phyloP scores from a whole-genome alignment of 37 sponge, comb jelly and placozoan genomes.

The Cliona cf. orientalis region DNA sequence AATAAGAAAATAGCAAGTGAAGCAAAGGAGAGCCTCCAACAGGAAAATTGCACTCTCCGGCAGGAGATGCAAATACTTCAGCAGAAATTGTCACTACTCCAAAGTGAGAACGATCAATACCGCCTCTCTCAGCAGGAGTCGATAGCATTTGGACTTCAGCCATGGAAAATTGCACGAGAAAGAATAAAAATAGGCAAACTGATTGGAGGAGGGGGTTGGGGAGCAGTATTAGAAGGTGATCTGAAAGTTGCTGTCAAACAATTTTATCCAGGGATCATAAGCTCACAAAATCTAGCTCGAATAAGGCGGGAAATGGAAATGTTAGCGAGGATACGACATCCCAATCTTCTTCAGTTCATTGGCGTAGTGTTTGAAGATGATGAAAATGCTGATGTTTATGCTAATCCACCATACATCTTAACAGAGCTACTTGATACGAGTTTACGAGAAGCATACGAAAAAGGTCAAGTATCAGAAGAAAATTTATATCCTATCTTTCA shows the following conservation, averaged over 20 bases:
- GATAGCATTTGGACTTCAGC: too few species aligned
- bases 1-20: too few species aligned
- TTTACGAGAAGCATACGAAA: conserved; percentile 41
- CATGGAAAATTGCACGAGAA: neutral
- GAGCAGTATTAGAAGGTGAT: neutral
- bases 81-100: too few species aligned
- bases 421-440: conserved; percentile 73
- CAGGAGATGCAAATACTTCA: too few species aligned
- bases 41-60: too few species aligned
- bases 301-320: neutral
- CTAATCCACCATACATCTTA: conserved; percentile 47
- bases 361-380: neutral
- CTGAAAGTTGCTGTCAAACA: neutral
- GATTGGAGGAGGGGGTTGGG: neutral
- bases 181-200: neutral
- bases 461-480: neutral
- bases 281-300: neutral
- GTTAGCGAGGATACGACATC: neutral
- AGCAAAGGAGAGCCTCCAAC: too few species aligned
- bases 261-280: neutral
- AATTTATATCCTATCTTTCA: conserved; percentile 1
- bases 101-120: too few species aligned
- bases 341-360: conserved; percentile 8
- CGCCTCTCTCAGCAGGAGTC: too few species aligned
- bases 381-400: too few species aligned